A percentile compares a stretch with the other conserved stretches of the same genome.
phyloP scores from a whole-genome alignment of 2,797 vertebrate species.

The Sebastes umbrosus region DNA sequence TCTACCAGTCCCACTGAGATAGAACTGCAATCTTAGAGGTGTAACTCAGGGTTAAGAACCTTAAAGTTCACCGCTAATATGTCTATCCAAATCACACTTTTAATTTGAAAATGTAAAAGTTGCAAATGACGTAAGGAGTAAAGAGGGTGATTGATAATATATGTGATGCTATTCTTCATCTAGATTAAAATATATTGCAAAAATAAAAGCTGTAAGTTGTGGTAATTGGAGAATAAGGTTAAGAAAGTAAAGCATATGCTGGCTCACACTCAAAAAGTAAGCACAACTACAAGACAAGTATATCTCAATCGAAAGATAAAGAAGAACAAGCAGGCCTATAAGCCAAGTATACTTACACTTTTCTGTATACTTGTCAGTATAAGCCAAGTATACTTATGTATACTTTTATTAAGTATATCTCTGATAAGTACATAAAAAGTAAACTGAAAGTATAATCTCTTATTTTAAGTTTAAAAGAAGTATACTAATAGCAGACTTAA shows the following conservation, averaged over 20 bases:
- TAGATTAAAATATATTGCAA: not conserved
- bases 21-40: not conserved
- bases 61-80: not conserved
- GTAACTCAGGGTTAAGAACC: not conserved
- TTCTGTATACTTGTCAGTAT: too few relatives aligned
- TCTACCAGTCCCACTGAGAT: not conserved
- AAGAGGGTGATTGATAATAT: not conserved
- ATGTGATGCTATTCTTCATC: not conserved
- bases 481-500: too few relatives aligned
- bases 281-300: too few relatives aligned
- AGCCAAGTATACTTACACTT: too few relatives aligned
- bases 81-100: not conserved
- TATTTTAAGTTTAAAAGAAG: too few relatives aligned
- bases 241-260: not conserved
- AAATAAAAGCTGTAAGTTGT: not conserved
- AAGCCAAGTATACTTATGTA: too few relatives aligned
- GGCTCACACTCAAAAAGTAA: too few relatives aligned
- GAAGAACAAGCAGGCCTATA: too few relatives aligned
- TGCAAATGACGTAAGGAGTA: not conserved
- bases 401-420: too few relatives aligned
- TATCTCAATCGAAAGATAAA: too few relatives aligned
- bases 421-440: too few relatives aligned
- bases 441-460: too few relatives aligned
- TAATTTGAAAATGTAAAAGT: not conserved
- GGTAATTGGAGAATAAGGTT: not conserved